Base-by-base conservation (phyloP, 2,888 invertebrate species). In the Branchipolynoe longqiensis region DNA sequence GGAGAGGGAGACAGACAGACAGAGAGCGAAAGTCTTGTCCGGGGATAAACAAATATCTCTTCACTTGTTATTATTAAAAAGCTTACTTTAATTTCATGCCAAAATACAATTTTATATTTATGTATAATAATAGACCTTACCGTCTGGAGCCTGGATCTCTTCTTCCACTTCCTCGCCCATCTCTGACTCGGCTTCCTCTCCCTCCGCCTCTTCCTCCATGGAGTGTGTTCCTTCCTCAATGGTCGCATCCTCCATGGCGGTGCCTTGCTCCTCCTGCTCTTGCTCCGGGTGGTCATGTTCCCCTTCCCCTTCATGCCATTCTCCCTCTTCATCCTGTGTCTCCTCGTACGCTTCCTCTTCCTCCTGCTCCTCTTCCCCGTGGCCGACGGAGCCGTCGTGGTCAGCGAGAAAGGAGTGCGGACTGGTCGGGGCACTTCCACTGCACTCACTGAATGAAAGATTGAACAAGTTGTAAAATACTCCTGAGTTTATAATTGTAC, bases 251-350 rank as follows among this genome's bases (percentile, higher is more conserved):
- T 58, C 82, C 82, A 25, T n/a, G 12, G 87, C 87, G 36, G 86
- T 86, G 40, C 86, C 89, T n/a, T 58, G 83, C 36, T 36, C 88
- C 31, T 41, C 69, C 64, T 54, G 31, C 12, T 25, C 81, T 28
- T 81, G 28, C 54, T 48, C 54, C 6, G 54, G 48, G 38, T 73
- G 38, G 12, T 73, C 73, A 1, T 18, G 4, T 3, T 6, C 73
- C 1, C 6, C 4, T 81, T 89, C 88, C 28, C 82, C 88, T n/a
- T 87, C 82, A 74, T 85, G 85, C 31, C 36, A 81, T 18, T 87
- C 88, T 4, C 62, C 73, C 12, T 82, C 81, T 14, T 87, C 87
- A 38, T 33, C 25, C 28, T 81, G 83, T 36, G 62, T 36, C 8
- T 33, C 41, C 6, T 69, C 83, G 4, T 81, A 48, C n/a, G 12